Evolutionary conservation across 1,140 invertebrate genomes (phyloP), one percentile per base, ranked within the genome.

Genomic region (Danaus melanippus): DNA sequence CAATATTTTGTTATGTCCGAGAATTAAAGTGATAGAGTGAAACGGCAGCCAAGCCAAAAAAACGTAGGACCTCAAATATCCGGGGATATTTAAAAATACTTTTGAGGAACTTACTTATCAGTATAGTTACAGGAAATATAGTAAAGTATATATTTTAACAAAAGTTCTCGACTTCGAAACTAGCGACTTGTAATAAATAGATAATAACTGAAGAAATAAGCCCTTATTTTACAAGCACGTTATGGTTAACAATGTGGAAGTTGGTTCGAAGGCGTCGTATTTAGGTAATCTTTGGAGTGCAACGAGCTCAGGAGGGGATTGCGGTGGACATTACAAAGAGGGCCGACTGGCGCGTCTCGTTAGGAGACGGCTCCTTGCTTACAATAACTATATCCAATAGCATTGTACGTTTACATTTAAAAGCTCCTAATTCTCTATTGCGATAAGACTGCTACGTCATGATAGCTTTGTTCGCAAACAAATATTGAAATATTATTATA

Each of bases 331-430:
- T 53, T 49, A 49, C 52, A 54, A 64, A 66, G 60, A 55, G 65
- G 65, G 21, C 15, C 21, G 21, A 32, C 21, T 32, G 21, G 21
- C 4, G 21, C 21, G 21, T 32, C 71, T 77, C 70, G 70, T 77
- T 77, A 77, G 66, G 56, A 60, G 56, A 56, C 62, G 60, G 61
- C 52, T 62, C 58, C 63, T 59, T 66, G 59, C 53, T 68, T 62
- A 69, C 70, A 73, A 77, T 74, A 69, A 74, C 60, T 51, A 55
- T 64, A 64, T 61, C 63, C 58, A 50, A 57, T 60, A 57, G 59
- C 56, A 53, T 58, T 53, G 62, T 64, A 56, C 39, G 45, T 32
- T 51, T 59, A 56, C 47, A 59, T 59, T 59, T 59, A 53, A 59
- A 60, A 49, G 48, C 52, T 60, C 43, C 46, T 54, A 55, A 53